Conservation (phyloP, 2,113 vertebrate species). For the Dasyornis broadbenti region DNA sequence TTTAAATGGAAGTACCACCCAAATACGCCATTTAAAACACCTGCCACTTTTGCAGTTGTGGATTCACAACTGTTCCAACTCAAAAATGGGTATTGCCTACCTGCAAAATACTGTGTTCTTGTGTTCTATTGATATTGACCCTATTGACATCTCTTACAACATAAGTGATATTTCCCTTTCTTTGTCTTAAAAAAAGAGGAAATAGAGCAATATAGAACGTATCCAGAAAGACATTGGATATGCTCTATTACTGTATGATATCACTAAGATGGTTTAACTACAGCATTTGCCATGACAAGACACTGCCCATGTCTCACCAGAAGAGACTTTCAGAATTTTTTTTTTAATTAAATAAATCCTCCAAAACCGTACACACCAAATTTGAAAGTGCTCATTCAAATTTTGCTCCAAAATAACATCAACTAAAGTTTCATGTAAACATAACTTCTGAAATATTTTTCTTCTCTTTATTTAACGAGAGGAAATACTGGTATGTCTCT, state of each 20-base stretch:
- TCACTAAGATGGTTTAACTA: neutral
- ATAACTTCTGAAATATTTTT: neutral
- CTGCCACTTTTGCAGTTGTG: neutral
- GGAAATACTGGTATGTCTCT: neutral
- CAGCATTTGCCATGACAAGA: neutral
- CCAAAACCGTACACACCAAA: neutral
- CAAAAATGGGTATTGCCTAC: neutral
- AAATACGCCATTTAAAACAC: neutral
- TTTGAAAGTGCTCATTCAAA: neutral
- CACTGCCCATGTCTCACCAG: neutral
- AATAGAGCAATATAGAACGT: rapidly evolving
- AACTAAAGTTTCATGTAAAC: neutral
- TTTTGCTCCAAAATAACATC: neutral
- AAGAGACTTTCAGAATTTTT: neutral
- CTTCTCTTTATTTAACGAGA: neutral
- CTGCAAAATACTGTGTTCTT: neutral
- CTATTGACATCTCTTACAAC: neutral
- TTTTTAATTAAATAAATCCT: neutral
- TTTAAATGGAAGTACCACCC: neutral
- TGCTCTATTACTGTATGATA: neutral
- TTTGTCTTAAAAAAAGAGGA: neutral
- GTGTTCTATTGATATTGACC: neutral
- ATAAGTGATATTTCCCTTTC: neutral
- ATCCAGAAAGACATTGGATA: neutral
- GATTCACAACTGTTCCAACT: neutral